Base-by-base conservation (phyloP, 2,113 vertebrate genomes). In the Ophiodon elongatus region DNA sequence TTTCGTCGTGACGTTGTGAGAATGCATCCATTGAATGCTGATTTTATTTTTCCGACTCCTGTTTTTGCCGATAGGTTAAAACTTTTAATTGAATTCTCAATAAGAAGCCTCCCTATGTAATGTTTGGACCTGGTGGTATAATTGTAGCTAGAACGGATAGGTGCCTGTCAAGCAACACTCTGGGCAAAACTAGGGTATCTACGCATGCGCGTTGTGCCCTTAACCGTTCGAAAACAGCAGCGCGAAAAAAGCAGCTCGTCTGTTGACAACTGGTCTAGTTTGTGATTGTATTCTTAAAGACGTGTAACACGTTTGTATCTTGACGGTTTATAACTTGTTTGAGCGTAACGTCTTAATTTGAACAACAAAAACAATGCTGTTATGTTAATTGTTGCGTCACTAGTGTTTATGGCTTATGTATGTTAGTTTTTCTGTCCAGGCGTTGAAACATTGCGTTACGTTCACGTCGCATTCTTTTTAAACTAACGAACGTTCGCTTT, bases 141-240 rank as follows among this genome's bases (percentile, higher is more conserved):
- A 2, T 0, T 39, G 23, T 6, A 57, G 6, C 9, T 1, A 21
- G 25, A n/a, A 14, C 2, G 7, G 13, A 63, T 1, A 1, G 0
- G 6, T 65, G n/a, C 87, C 80, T 82, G 73, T 39, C 56, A 70
- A 0, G 1, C 31, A 0, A 0, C 0, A 23, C 1, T 9, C 37
- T 1, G 83, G 83, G 13, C 1, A 4, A 0, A 0, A 0, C 0
- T 9, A 23, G 2, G 0, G 1, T 0, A 1, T 15, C 0, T 0
- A 2, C 82, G 83, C 85, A 85, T 88, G 87, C 89, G 89, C 31
- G 3, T 21, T 25, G 11, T 23, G 8, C 0, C 0, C 4, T 1
- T 0, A 65, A 39, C 10, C 0, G 21, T 91, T 88, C n/a, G 66
- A 91, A 82, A 83, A 56, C 35, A 68, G 15, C 15, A 71, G 83